Base-by-base conservation (phyloP, 2,797 vertebrate genomes). In the Malurus leucopterus region DNA sequence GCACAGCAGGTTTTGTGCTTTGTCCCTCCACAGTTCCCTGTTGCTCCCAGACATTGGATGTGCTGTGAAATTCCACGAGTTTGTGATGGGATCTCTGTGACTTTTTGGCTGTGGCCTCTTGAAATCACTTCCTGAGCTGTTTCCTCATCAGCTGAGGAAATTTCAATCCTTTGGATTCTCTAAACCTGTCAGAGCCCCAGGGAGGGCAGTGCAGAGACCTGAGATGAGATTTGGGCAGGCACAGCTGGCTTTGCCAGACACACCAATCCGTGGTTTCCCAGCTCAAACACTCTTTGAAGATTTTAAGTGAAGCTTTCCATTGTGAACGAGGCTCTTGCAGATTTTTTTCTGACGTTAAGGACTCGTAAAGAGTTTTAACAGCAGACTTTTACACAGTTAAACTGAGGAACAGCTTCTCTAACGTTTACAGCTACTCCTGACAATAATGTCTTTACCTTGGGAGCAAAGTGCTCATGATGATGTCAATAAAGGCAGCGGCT, bases 401-500 rank as follows among this genome's bases (percentile, higher is more conserved):
- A 75, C 51, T 41, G 57, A 91, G 64, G 64, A 91, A 88, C 26
- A 15, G 29, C 54, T 80, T 11, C 20, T 47, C 6, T 50, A 68
- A 75, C 50, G 19, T 81, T 83, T 87, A 47, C 90, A 84, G 34
- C 59, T 75, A 2, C 43, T 90, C 81, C 84, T 95, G 90, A 68
- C 82, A 83, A 78, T 36, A 80, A 89, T 4, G 63, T 57, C 55
- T 90, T 70, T 90, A 76, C 57, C 54, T 68, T 0, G 0, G 49
- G 78, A 93, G 84, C 67, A 69, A 34, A 92, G 79, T 44, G 46
- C 63, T 91, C 49, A 29, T 10, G 67, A 54, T 34, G 68, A 17
- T 93, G 86, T 92, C 93, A 92, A 88, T 94, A 90, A 93, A 80
- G 51, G 83, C 79, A 68, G 70, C 21, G 61, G 76, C 59, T 94